Conservation (phyloP, 2,888 invertebrate genomes). For the Drosophila nigritarsus region DNA sequence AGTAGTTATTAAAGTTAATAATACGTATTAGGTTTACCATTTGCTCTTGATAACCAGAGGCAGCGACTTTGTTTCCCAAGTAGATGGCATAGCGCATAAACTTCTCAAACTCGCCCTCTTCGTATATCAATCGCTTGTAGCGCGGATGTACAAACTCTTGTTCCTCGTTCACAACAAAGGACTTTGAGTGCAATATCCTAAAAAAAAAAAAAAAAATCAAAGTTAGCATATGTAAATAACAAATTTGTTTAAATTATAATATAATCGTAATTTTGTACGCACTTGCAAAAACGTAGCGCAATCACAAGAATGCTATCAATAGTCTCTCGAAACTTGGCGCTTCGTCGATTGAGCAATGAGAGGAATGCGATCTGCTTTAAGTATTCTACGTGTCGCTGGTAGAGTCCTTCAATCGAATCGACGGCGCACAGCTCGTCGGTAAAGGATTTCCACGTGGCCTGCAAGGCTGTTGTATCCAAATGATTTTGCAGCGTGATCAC, state of each 20-base stretch:
- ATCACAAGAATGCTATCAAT: slow-evolving; percentile 90
- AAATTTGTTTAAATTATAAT: background rate
- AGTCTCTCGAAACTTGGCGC: slow-evolving; percentile 89
- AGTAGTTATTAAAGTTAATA: slow-evolving; percentile 84
- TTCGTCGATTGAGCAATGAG: slow-evolving; percentile 90
- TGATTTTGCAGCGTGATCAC: slow-evolving; percentile 91
- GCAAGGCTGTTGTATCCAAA: slow-evolving; percentile 90
- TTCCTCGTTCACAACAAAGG: slow-evolving; percentile 71
- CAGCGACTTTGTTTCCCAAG: slow-evolving; percentile 84
- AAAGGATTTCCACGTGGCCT: slow-evolving; percentile 91
- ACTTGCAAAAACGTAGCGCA: slow-evolving; percentile 87
- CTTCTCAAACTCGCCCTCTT: slow-evolving; percentile 83
- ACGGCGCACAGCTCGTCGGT: slow-evolving; percentile 89
- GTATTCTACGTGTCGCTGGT: slow-evolving; percentile 90
- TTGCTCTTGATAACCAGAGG: slow-evolving; percentile 84
- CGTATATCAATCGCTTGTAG: slow-evolving; percentile 80
- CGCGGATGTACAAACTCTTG: slow-evolving; percentile 82
- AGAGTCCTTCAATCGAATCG: slow-evolving; percentile 90
- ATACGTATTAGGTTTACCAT: slow-evolving; percentile 84
- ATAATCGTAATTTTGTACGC: slow-evolving; percentile 23
- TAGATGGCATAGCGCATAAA: slow-evolving; percentile 83
- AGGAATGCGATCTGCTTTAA: slow-evolving; percentile 91
- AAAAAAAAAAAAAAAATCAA: background rate
- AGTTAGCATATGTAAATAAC: background rate
- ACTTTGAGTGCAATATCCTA: slow-evolving; percentile 81